Evolutionary conservation across 2,113 vertebrate genomes (phyloP), one percentile per base, ranked within the genome.

Genomic region (Syngnathus typhle): DNA sequence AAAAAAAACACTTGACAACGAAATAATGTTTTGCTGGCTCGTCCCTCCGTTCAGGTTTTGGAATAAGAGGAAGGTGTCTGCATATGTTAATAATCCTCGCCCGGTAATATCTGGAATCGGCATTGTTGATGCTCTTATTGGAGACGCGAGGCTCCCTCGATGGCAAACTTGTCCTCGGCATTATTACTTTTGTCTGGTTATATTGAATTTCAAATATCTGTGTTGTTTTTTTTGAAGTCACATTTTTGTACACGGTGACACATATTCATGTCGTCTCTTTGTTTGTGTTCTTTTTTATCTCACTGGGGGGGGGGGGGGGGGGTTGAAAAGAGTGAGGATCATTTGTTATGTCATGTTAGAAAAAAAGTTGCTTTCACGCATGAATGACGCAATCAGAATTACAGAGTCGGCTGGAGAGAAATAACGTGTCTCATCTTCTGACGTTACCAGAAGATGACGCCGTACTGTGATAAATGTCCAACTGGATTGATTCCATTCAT

Each of bases 331-430:
- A 49, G 8, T 52, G 52, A 18, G 51, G 68, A 73, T 64, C 51
- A 69, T 77, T 76, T 75, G 76, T 74, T 82, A 74, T 80, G 73
- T 84, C 63, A 64, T 71, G 71, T 69, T 52, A 69, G 36, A 49
- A 44, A 77, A 44, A 77, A 70, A 67, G 68, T 18, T 58, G 36
- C 23, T 58, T 36, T 61, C 38, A 62, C 23, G 60, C 18, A n/a
- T 21, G 5, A 43, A 43, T 5, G 38, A 41, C 16, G 27, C 27
- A 32, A 32, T 32, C 16, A 49, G 18, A 49, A 18, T n/a, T 5
- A 47, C 5, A 2, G 46, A 49, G 16, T 51, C n/a, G 19, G 1
- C 7, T 7, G 49, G 49, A n/a, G 7, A 51, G 7, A 9, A 51
- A 51, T 51, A 51, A n/a, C 7, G 7, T 0, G 7, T 21, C 44